Conservation (phyloP, 2,888 invertebrate species). For the Stratiomys singularior region DNA sequence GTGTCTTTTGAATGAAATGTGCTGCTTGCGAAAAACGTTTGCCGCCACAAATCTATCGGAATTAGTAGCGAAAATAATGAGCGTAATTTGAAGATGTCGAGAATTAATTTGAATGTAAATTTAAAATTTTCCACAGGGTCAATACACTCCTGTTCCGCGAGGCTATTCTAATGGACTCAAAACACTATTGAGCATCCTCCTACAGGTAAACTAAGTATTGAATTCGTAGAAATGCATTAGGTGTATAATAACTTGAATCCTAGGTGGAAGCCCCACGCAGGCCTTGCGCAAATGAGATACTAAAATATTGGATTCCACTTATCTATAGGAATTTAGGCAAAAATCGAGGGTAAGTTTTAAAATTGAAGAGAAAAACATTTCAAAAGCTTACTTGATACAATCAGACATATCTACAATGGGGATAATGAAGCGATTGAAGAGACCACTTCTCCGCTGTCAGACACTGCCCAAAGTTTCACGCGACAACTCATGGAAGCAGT, state of each 20-base stretch:
- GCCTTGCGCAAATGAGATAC: slow-evolving; percentile 72
- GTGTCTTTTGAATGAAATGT: slow-evolving; percentile 81
- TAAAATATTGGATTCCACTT: slow-evolving; percentile 68
- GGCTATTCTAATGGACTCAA: slow-evolving; percentile 74
- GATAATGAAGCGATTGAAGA: slow-evolving; percentile 55
- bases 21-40: slow-evolving; percentile 76
- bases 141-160: slow-evolving; percentile 73
- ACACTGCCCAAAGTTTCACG: slow-evolving; percentile 61
- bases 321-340: slow-evolving; percentile 65
- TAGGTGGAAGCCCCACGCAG: slow-evolving; percentile 72
- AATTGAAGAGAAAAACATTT: no score
- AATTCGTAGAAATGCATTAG: background rate
- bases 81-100: slow-evolving; percentile 67
- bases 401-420: slow-evolving; percentile 61
- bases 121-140: slow-evolving; percentile 66
- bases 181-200: slow-evolving; percentile 71
- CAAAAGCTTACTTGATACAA: background rate
- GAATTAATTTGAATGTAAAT: background rate
- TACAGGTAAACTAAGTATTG: slow-evolving; percentile 66
- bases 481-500: slow-evolving; percentile 63
- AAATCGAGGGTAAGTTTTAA: slow-evolving; percentile 60
- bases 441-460: slow-evolving; percentile 43
- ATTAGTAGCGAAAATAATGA: slow-evolving; percentile 78
- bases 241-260: slow-evolving; percentile 44
- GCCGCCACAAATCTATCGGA: slow-evolving; percentile 78